Evolutionary conservation across 2,113 vertebrate genomes (phyloP).

Genomic region (Callopanchax toddi): DNA sequence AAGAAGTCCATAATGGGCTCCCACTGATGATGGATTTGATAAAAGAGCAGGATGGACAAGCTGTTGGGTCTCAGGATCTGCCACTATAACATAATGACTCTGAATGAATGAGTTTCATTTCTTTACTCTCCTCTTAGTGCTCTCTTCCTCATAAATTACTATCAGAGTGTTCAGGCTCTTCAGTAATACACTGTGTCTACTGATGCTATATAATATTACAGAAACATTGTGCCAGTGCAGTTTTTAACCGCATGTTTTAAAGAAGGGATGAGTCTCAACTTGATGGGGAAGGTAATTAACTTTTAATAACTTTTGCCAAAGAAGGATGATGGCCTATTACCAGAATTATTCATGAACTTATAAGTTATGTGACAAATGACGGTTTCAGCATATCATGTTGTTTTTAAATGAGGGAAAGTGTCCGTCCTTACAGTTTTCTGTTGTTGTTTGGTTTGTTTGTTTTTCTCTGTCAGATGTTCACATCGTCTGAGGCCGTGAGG

Average conservation of each 20-base stretch:
- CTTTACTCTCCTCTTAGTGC: background rate
- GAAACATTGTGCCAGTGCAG: background rate
- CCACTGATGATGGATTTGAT: background rate
- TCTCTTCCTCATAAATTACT: background rate
- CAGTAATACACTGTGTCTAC: background rate
- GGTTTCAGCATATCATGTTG: background rate
- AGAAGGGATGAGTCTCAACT: conserved; percentile 13
- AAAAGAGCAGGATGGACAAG: background rate
- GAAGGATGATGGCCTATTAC: background rate
- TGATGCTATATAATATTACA: background rate
- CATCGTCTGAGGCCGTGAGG: conserved; percentile 43
- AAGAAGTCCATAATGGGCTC: background rate
- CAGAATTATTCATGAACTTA: conserved; percentile 1
- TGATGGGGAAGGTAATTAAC: conserved; percentile 21
- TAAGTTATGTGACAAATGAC: background rate
- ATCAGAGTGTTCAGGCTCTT: background rate
- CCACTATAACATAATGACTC: background rate
- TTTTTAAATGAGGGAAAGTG: background rate
- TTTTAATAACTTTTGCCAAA: conserved; percentile 14
- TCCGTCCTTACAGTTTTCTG: conserved; percentile 23
- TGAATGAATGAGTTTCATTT: conserved; percentile 6
- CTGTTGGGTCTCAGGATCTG: background rate
- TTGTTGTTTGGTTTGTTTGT: conserved; percentile 37
- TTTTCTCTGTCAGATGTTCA: conserved; percentile 52
- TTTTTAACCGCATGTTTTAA: background rate